Evolutionary conservation across 2,113 vertebrate genomes (phyloP), one percentile per base, ranked within the genome.

Genomic region (Platichthys flesus): DNA sequence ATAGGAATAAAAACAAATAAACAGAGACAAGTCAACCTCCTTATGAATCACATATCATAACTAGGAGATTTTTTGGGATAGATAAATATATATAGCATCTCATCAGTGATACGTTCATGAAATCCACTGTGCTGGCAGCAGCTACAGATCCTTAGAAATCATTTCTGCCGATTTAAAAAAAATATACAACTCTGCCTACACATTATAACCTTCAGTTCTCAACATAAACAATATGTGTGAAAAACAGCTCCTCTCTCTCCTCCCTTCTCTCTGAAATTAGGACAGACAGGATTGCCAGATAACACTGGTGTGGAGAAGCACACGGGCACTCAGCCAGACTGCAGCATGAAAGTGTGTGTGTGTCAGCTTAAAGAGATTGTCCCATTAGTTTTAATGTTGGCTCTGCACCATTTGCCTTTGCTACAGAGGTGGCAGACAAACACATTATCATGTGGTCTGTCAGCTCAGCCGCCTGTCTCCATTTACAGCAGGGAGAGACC

Each of bases 351-450:
- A 45, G 26, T 61, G 54, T 57, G 79, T 31, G 31, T 26, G 47
- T 28, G 62, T 57, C 6, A 57, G 40, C 26, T 60, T 21, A 8
- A 54, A 59, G 56, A 37, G 52, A 55, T 52, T 66, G 74, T 76
- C 57, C 71, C 24, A 57, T 79, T 64, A 77, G 45, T 14, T 47
- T 47, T 47, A 47, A 63, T 68, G 37, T 74, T 67, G 47, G 52
- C 70, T 70, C 68, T 80, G 76, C 81, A 85, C 37, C 77, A 61
- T 65, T 70, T 65, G 67, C 60, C 59, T 66, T 71, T 56, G 61
- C 80, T 77, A 26, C 57, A 74, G 66, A 78, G 69, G 62, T 67
- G 51, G 67, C 61, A 82, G 40, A 67, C 55, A 51, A 70, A 61
- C 60, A n/a, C 37, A 51, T 12, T 1, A 9, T 74, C 61, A 58